Evolutionary conservation across 2,113 vertebrate species (phyloP).

Genomic region (Acanthisitta chloris): DNA sequence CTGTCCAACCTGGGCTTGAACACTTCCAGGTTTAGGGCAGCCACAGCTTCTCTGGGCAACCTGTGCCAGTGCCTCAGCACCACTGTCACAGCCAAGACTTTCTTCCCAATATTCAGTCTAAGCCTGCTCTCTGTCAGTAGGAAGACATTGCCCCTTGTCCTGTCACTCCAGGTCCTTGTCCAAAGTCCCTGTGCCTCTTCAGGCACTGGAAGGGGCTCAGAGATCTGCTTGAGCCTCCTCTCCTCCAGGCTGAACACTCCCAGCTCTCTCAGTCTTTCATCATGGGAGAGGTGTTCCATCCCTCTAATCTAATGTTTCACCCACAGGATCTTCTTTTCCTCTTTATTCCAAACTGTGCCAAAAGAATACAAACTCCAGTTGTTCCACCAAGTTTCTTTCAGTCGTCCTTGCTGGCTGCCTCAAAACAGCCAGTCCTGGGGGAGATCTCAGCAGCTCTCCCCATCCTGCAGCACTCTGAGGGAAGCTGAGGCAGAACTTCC

Average conservation of each 20-base stretch:
- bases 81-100: not conserved
- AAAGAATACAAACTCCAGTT: not conserved
- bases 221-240: not conserved
- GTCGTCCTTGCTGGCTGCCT: not conserved
- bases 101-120: not conserved
- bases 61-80: not conserved
- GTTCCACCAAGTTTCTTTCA: not conserved
- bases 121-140: not conserved
- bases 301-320: not conserved
- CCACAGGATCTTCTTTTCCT: not conserved
- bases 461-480: accelerated
- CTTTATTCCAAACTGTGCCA: not conserved
- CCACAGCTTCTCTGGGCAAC: not conserved
- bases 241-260: not conserved
- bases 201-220: not conserved
- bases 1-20: accelerated
- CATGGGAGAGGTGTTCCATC: not conserved
- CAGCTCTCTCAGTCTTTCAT: not conserved
- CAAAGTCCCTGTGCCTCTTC: not conserved
- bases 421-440: not conserved
- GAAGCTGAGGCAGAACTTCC: not conserved
- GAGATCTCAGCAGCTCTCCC: not conserved
- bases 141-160: not conserved
- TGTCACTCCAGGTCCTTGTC: not conserved
- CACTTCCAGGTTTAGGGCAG: not conserved